A percentile compares a stretch with the other conserved stretches of the same genome.
Evolutionary conservation across 1,140 invertebrate genomes (phyloP).

Genomic region (Oryzaephilus surinamensis): DNA sequence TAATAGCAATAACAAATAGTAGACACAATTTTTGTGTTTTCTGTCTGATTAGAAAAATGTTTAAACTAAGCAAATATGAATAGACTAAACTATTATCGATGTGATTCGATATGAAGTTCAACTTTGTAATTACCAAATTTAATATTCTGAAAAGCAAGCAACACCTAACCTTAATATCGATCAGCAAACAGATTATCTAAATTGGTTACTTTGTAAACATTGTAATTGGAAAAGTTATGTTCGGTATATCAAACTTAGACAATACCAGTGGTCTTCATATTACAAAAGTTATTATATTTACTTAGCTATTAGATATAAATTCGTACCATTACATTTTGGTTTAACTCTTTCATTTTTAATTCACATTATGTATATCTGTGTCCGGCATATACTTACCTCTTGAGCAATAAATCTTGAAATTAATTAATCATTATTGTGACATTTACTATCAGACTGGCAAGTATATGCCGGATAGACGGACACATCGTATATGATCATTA

Average conservation of each 20-base stretch:
- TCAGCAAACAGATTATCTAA: conserved; percentile 30
- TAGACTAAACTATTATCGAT: no score
- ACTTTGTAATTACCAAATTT: conserved; percentile 21
- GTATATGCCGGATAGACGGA: no score
- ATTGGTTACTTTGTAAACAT: conserved; percentile 29
- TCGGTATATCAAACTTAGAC: conserved; percentile 11
- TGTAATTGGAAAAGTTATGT: conserved; percentile 30
- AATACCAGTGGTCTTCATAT: neutral
- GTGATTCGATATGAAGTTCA: conserved; percentile 15
- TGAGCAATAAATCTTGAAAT: neutral
- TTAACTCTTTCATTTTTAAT: neutral
- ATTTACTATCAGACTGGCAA: no score
- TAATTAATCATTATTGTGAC: neutral
- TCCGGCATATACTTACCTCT: no score
- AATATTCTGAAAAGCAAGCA: conserved; percentile 19
- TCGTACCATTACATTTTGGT: neutral
- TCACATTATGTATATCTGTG: no score
- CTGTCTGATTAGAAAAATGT: no score
- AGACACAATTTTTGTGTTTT: no score
- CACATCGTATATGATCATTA: no score
- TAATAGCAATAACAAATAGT: no score
- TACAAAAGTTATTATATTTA: conserved; percentile 7
- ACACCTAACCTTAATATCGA: conserved; percentile 23
- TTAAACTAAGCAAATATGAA: no score
- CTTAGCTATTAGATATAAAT: conserved; percentile 6